phyloP scores from a whole-genome alignment of 2,113 vertebrate genomes.

The Saccopteryx leptura region DNA sequence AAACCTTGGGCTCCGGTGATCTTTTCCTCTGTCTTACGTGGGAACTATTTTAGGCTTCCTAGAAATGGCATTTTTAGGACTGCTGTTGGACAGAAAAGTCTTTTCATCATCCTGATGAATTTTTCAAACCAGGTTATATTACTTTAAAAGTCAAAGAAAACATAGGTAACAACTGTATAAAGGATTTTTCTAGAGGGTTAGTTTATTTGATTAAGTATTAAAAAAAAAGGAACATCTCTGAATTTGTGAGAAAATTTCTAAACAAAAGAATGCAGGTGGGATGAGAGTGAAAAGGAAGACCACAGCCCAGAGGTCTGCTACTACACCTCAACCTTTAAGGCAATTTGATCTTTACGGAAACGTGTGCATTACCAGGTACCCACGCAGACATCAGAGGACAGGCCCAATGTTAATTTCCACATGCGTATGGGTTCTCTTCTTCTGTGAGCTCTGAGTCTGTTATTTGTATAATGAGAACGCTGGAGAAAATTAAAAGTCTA shows the following conservation, averaged over 20 bases:
- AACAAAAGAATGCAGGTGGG: background rate
- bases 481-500: background rate
- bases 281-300: background rate
- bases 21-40: rapidly evolving
- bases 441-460: background rate
- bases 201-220: background rate
- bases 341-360: background rate
- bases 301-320: background rate
- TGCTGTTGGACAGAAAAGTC: background rate
- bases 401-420: background rate
- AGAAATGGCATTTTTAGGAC: constrained; percentile 5
- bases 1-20: background rate
- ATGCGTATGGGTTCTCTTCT: background rate
- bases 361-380: no score
- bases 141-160: constrained; percentile 44
- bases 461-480: background rate
- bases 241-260: background rate
- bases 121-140: constrained; percentile 16
- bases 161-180: background rate
- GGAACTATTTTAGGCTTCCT: background rate
- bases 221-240: background rate
- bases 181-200: background rate
- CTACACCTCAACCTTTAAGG: background rate
- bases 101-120: constrained; percentile 11
- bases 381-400: background rate